A percentile compares a stretch with the other conserved stretches of the same genome.
Evolutionary conservation across 2,113 vertebrate species (phyloP).

Genomic region (Panurus biarmicus): DNA sequence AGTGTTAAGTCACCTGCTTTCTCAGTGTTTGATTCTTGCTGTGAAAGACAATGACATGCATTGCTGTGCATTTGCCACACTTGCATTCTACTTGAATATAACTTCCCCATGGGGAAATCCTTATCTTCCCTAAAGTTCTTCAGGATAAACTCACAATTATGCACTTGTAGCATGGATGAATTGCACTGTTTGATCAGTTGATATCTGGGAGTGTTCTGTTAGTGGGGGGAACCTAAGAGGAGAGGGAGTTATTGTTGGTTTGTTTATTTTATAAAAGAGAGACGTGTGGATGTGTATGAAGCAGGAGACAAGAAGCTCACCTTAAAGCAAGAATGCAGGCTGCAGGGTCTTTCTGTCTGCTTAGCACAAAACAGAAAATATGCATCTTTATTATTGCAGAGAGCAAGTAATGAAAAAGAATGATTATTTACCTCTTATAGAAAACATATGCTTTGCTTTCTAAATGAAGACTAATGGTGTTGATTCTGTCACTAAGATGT

Average conservation of each 20-base stretch:
- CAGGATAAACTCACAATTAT: not conserved
- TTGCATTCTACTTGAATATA: not conserved
- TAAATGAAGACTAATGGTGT: constrained; percentile 23
- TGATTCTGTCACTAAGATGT: constrained; percentile 8
- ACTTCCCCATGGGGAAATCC: not conserved
- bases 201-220: not conserved
- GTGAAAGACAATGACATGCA: not conserved
- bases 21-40: constrained; percentile 5
- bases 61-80: constrained; percentile 15
- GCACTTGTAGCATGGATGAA: not conserved
- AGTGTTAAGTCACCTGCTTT: not conserved
- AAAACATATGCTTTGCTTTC: not conserved
- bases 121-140: not conserved
- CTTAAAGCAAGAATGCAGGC: not conserved
- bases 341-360: not conserved
- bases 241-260: not conserved
- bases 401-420: constrained; percentile 7
- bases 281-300: not conserved
- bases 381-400: not conserved
- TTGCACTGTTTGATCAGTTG: not conserved
- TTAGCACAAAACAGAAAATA: constrained; percentile 8
- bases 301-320: not conserved
- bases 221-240: not conserved
- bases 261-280: not conserved
- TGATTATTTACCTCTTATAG: constrained; percentile 16